phyloP scores from a whole-genome alignment of 2,113 vertebrate genomes.

The Microtus richardsoni region DNA sequence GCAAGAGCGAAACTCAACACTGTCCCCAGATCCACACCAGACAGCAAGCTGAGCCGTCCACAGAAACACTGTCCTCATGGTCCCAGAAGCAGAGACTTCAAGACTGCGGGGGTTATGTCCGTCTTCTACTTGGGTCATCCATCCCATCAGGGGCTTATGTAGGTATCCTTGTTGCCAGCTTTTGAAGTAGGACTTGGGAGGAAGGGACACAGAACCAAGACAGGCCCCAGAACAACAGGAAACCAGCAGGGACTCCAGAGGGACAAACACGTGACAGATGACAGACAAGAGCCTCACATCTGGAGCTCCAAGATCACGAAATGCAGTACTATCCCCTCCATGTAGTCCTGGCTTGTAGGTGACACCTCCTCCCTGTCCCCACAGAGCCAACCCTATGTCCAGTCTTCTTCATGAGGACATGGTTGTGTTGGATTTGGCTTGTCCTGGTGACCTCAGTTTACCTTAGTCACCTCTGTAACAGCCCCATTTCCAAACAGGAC shows the following conservation, averaged over 20 bases:
- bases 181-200: background rate
- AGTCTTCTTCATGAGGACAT: background rate
- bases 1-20: background rate
- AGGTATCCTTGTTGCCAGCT: background rate
- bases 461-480: background rate
- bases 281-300: background rate
- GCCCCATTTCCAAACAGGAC: background rate
- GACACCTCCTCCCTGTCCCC: background rate
- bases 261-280: background rate
- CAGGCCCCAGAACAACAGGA: too few species aligned
- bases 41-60: too few species aligned
- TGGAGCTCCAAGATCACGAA: background rate
- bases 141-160: background rate
- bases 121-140: background rate
- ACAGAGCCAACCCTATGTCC: background rate
- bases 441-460: background rate
- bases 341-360: background rate
- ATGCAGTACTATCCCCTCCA: background rate
- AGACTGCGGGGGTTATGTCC: background rate
- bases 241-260: background rate
- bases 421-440: background rate
- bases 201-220: background rate
- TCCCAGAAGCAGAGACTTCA: background rate
- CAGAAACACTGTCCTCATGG: background rate
- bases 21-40: background rate